Evolutionary conservation across 2,888 invertebrate species (phyloP).

Genomic region (Augiades crinisus): DNA sequence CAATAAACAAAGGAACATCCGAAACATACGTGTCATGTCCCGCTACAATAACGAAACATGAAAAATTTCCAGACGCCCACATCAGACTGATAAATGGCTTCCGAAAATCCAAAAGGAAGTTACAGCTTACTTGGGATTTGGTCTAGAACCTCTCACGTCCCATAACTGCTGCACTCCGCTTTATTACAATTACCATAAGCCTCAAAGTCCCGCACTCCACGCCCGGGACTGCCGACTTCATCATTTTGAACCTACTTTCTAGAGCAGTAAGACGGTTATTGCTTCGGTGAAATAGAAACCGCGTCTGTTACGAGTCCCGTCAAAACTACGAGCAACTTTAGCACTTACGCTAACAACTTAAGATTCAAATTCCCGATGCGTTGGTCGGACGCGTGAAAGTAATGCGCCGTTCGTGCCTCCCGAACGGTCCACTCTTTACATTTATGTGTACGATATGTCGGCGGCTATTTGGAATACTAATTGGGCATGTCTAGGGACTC

Average conservation of each 20-base stretch:
- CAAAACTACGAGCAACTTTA: slow-evolving; percentile 59
- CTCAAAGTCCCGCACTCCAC: slow-evolving; percentile 81
- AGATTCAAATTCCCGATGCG: slow-evolving; percentile 58
- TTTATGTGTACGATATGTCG: slow-evolving; percentile 79
- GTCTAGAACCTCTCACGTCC: slow-evolving; percentile 82
- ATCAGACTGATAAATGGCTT: slow-evolving; percentile 83
- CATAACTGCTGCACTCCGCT: slow-evolving; percentile 82
- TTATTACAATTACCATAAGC: slow-evolving; percentile 82
- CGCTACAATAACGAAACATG: slow-evolving; percentile 80
- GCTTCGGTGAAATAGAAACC: slow-evolving; percentile 78
- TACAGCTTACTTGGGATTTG: slow-evolving; percentile 82
- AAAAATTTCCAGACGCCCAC: slow-evolving; percentile 81
- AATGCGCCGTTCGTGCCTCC: slow-evolving; percentile 75
- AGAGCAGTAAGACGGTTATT: slow-evolving; percentile 76
- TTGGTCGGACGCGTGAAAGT: slow-evolving; percentile 37
- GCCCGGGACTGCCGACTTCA: slow-evolving; percentile 60
- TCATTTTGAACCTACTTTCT: slow-evolving; percentile 79
- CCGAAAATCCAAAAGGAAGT: slow-evolving; percentile 83
- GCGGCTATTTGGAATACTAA: slow-evolving; percentile 80
- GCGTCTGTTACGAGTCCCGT: slow-evolving; percentile 62
- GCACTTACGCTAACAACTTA: slow-evolving; percentile 60
- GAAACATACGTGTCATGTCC: slow-evolving; percentile 70
- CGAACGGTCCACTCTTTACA: slow-evolving; percentile 78
- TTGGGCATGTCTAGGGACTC: slow-evolving; percentile 65
- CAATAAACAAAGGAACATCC: slow-evolving; percentile 56